phyloP scores from a whole-genome alignment of 2,888 invertebrate genomes.

The Apotomis capreana region DNA sequence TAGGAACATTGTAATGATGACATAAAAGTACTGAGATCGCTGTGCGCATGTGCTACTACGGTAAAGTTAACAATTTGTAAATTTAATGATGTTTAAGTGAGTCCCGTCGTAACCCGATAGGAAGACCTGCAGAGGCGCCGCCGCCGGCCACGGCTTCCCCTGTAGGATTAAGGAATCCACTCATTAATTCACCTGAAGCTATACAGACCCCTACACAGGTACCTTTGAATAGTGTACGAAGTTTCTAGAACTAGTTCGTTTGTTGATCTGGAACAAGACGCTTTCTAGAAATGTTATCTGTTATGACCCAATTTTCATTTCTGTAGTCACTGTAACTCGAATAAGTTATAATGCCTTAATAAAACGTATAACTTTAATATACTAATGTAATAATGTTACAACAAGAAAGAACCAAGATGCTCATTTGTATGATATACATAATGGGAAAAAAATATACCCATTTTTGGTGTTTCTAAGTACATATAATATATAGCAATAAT shows the following conservation, averaged over 20 bases:
- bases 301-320: background rate
- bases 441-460: too few relatives aligned
- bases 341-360: too few relatives aligned
- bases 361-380: too few relatives aligned
- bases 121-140: constrained; percentile 65
- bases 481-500: too few relatives aligned
- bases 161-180: constrained; percentile 73
- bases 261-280: background rate
- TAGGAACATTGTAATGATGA: constrained; percentile 24
- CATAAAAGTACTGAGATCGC: constrained; percentile 29
- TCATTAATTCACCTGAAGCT: constrained; percentile 54
- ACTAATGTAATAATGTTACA: too few relatives aligned
- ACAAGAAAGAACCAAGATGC: too few relatives aligned
- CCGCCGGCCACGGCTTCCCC: constrained; percentile 59
- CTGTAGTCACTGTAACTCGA: background rate
- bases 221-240: background rate
- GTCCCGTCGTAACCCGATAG: constrained; percentile 65
- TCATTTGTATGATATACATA: too few relatives aligned
- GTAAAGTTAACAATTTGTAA: constrained; percentile 36
- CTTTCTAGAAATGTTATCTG: background rate
- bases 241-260: constrained; percentile 2
- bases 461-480: too few relatives aligned
- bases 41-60: constrained; percentile 18
- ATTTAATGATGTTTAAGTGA: constrained; percentile 45
- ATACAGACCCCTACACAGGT: background rate